These are phyloP conservation scores for Philypnodon macrostomus DNA, from an alignment of 2,797 vertebrate species.

Conservation along the genomic window DNA sequence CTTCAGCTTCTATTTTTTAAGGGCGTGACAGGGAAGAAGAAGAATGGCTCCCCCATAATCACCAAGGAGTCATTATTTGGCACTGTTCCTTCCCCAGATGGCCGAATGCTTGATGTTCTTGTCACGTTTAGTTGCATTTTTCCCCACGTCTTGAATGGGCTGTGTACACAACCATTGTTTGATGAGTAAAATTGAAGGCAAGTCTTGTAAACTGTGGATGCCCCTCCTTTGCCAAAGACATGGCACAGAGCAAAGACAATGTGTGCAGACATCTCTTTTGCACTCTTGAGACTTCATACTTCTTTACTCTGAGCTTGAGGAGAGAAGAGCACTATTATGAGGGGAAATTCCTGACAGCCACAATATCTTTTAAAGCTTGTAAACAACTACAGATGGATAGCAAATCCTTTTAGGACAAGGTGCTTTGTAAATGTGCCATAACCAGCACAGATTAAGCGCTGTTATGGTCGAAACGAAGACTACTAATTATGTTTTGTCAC, in stretches of 20 bases:
- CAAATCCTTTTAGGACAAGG: slow-evolving; percentile 3
- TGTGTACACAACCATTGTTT: slow-evolving; percentile 83
- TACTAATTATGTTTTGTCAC: slow-evolving; percentile 15
- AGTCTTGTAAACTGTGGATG: slow-evolving; percentile 78
- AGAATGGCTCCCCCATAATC: slow-evolving; percentile 62
- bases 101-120: slow-evolving; percentile 78
- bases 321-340: slow-evolving; percentile 17
- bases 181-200: slow-evolving; percentile 84
- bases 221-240: slow-evolving; percentile 73
- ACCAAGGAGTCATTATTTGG: slow-evolving; percentile 74
- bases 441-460: slow-evolving; percentile 2
- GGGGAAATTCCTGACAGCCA: slow-evolving; percentile 4
- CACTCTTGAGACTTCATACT: slow-evolving; percentile 60
- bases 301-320: slow-evolving; percentile 51
- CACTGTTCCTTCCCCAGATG: slow-evolving; percentile 75
- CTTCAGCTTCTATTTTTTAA: slow-evolving; percentile 36
- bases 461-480: slow-evolving; percentile 6
- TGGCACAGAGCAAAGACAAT: slow-evolving; percentile 68
- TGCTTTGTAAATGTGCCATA: slow-evolving; percentile 3
- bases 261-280: slow-evolving; percentile 61
- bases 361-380: slow-evolving; percentile 9
- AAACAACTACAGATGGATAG: slow-evolving; percentile 12
- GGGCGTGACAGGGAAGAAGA: slow-evolving; percentile 58
- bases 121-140: slow-evolving; percentile 80
- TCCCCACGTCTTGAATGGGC: slow-evolving; percentile 72